phyloP scores from a whole-genome alignment of 92 coral and sea anemone genomes.

The Heliopora coerulea region DNA sequence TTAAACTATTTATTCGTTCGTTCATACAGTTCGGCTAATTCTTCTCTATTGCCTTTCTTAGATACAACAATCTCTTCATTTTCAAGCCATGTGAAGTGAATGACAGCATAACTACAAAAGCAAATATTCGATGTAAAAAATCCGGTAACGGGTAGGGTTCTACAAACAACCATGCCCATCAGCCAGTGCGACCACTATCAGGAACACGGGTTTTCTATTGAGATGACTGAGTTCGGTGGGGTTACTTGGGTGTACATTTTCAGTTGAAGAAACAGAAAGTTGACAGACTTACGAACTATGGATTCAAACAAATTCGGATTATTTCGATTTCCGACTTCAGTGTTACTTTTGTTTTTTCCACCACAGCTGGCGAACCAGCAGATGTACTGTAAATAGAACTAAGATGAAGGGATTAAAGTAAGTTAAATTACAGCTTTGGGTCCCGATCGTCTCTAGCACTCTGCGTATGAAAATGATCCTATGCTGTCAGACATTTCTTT shows the following conservation, averaged over 20 bases:
- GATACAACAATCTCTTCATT: constrained; percentile 74
- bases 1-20: no score
- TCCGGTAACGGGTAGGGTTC: background rate
- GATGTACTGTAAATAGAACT: background rate
- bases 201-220: background rate
- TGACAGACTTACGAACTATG: no score
- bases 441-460: no score
- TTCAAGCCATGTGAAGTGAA: constrained; percentile 37
- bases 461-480: no score
- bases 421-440: background rate
- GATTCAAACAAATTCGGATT: no score
- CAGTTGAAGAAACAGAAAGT: no score
- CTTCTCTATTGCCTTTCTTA: constrained; percentile 16
- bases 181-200: background rate
- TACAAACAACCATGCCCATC: background rate
- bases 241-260: no score
- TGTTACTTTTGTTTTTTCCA: background rate
- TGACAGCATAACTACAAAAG: background rate
- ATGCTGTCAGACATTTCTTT: no score
- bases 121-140: background rate
- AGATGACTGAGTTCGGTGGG: no score
- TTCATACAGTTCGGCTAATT: background rate
- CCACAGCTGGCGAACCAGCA: background rate
- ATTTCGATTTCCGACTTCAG: no score
- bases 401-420: background rate